Evolutionary conservation across 2,797 vertebrate species (phyloP).

Genomic region (Sebastes oblongus): DNA sequence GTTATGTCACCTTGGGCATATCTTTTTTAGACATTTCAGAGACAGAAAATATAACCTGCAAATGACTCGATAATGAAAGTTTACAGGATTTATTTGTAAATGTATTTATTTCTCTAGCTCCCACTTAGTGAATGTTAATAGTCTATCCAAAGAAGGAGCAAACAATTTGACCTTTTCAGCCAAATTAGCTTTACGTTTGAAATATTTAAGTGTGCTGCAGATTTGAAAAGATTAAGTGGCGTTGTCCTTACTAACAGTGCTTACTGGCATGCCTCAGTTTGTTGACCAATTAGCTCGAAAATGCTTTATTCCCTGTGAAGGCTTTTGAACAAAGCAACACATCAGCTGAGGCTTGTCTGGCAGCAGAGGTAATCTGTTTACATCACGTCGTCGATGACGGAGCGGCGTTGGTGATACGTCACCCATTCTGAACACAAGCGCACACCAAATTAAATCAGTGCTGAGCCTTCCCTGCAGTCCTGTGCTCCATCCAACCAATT

Average conservation of each 20-base stretch:
- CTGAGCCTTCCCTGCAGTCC: constrained; percentile 9
- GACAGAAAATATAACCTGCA: not conserved
- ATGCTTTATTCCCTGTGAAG: not conserved
- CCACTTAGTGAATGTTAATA: not conserved
- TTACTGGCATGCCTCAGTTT: constrained; percentile 13
- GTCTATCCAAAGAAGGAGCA: not conserved
- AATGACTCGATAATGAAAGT: not conserved
- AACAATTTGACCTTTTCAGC: not conserved
- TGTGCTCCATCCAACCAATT: constrained; percentile 16
- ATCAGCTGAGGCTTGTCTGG: constrained; percentile 38
- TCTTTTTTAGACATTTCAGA: not conserved
- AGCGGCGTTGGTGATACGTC: not conserved
- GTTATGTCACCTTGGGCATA: not conserved
- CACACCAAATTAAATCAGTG: constrained; percentile 24
- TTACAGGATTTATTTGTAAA: not conserved
- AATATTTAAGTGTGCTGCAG: constrained; percentile 19
- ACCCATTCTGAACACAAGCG: not conserved
- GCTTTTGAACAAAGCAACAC: constrained; percentile 11
- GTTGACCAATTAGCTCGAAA: constrained; percentile 31
- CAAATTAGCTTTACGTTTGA: not conserved
- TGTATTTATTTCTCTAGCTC: not conserved
- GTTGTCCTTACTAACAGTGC: not conserved
- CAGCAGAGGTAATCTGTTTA: constrained; percentile 41
- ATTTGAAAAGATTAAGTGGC: constrained; percentile 22
- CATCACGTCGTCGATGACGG: constrained; percentile 27